These are phyloP conservation scores for Aphelenchoides besseyi DNA, from an alignment of 1,140 invertebrate genomes.

Conservation along the genomic window DNA sequence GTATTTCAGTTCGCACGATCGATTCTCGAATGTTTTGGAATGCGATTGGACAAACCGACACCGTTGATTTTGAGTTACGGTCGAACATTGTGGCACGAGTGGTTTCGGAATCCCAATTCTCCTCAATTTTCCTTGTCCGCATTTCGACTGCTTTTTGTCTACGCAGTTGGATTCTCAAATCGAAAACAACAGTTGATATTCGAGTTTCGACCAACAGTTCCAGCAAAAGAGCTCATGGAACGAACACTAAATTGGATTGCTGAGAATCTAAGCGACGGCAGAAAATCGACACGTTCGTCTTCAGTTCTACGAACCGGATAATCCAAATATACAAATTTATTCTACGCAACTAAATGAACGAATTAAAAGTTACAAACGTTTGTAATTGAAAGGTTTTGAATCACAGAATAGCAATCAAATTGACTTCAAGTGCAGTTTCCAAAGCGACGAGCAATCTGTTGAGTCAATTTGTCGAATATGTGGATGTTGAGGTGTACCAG, in stretches of 20 bases:
- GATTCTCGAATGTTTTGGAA: neutral
- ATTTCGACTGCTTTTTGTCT: conserved; percentile 34
- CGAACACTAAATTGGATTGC: neutral
- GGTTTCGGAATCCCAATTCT: neutral
- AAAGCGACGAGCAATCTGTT: too few relatives aligned
- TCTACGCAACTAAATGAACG: too few relatives aligned
- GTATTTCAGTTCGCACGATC: conserved; percentile 4
- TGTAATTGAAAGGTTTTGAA: too few relatives aligned
- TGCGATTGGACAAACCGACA: neutral
- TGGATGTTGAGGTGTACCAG: too few relatives aligned
- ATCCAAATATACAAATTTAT: too few relatives aligned
- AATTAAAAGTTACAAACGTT: too few relatives aligned
- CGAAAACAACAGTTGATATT: conserved; percentile 33
- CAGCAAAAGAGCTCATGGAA: neutral
- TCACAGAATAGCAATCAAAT: too few relatives aligned
- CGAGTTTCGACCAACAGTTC: conserved; percentile 4
- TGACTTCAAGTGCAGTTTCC: too few relatives aligned
- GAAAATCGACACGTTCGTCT: neutral
- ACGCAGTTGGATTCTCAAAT: conserved; percentile 37
- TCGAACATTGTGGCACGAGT: conserved; percentile 1
- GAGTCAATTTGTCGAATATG: too few relatives aligned
- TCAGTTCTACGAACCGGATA: neutral
- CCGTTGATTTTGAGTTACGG: neutral
- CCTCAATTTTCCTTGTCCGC: conserved; percentile 30
- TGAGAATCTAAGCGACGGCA: neutral